Evolutionary conservation across 2,888 invertebrate species (phyloP), one percentile per base, ranked within the genome.

Genomic region (Altica lythri): DNA sequence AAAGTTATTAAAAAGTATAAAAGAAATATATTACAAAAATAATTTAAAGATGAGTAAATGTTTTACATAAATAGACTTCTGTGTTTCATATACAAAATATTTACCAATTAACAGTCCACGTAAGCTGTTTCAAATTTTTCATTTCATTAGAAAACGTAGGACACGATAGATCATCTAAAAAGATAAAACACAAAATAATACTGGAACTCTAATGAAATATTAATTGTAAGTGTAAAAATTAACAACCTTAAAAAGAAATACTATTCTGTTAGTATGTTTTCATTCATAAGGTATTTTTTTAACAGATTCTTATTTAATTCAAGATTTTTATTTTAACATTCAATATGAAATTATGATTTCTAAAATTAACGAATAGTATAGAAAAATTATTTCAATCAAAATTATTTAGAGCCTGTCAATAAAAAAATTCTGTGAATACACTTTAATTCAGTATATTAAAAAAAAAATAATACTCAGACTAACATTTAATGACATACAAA

Each of bases 71-170:
- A 35, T 37, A 18, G 6, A n/a, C n/a, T n/a, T n/a, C n/a, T n/a
- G n/a, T n/a, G n/a, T n/a, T n/a, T n/a, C n/a, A n/a, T n/a, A n/a
- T n/a, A n/a, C n/a, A n/a, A n/a, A n/a, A 32, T 19, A 16, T 37
- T 29, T 47, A 70, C 70, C 70, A 72, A 50, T 66, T 65, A 16
- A 72, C 61, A 13, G 72, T 69, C 72, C 73, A 75, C 25, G 69
- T 64, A 17, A 57, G 44, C 14, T 57, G 57, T 35, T 57, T 57
- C 14, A 57, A 34, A 37, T 57, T 45, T 25, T 57, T 57, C 6
- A 53, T 42, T 22, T 49, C 44, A 16, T 61, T 60, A 46, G 63
- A 57, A 44, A 67, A 61, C 27, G 56, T 43, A 12, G 61, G 56
- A 35, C 49, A 53, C 13, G 62, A 49, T 25, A 61, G 51, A 60